Percentiles rank a stretch among this genome's conserved stretches.
These are phyloP conservation scores for Drosophila crucigera DNA, from an alignment of 2,888 invertebrate species.

Conservation along the genomic window DNA sequence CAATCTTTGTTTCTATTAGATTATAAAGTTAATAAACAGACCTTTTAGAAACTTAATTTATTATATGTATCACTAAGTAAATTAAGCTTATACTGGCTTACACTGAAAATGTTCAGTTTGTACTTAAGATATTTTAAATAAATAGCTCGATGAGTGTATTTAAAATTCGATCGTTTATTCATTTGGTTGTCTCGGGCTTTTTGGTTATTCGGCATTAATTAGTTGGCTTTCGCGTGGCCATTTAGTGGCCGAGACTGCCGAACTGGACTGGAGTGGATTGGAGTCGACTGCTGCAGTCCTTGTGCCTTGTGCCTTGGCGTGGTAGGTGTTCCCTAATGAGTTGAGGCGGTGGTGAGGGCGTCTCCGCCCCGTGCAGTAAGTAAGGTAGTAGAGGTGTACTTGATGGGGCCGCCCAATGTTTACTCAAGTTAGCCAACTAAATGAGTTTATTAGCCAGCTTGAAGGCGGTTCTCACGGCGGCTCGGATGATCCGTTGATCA, in stretches of 20 bases:
- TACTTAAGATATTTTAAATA: not conserved
- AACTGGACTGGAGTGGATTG: not conserved
- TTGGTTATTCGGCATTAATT: constrained; percentile 68
- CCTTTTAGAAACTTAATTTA: not conserved
- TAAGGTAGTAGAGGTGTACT: constrained; percentile 64
- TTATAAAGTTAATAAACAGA: not conserved
- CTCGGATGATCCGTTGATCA: not conserved
- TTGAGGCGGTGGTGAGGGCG: constrained; percentile 66
- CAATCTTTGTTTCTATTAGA: not conserved
- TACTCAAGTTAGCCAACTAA: constrained; percentile 69
- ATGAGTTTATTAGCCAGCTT: constrained; percentile 74
- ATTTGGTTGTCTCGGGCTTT: constrained; percentile 65
- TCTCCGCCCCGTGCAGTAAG: constrained; percentile 42
- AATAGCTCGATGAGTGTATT: constrained; percentile 7
- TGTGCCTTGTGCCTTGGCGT: constrained; percentile 32
- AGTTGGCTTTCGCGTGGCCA: constrained; percentile 72
- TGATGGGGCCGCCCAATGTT: constrained; percentile 71
- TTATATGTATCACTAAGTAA: not conserved
- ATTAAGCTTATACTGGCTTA: not conserved
- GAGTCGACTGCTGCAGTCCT: not conserved
- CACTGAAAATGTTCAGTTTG: not conserved
- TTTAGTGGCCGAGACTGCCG: constrained; percentile 47
- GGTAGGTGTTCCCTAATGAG: constrained; percentile 75
- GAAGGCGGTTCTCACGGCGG: constrained; percentile 43
- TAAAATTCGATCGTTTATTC: constrained; percentile 40